A percentile compares a stretch with the other conserved stretches of the same genome.
Evolutionary conservation across 2,888 invertebrate genomes (phyloP).

Genomic region (Netelia melanura): DNA sequence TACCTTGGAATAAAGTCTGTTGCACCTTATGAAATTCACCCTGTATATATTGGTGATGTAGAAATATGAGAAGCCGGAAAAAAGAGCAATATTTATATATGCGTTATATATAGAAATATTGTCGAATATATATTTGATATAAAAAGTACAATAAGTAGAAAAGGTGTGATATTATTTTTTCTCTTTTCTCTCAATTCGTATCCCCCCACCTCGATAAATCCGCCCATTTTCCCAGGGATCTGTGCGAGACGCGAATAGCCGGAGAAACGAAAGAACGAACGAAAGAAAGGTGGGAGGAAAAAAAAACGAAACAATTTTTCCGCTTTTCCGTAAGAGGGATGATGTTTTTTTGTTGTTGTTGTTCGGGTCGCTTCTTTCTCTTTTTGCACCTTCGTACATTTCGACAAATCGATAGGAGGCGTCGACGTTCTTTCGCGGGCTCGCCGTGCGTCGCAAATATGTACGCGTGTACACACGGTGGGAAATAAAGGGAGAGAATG

Average conservation of each 20-base stretch:
- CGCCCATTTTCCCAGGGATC: background rate
- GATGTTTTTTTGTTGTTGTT: background rate
- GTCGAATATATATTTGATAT: background rate
- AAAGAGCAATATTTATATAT: too few relatives aligned
- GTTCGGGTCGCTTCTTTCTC: background rate
- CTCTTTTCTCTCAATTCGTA: background rate
- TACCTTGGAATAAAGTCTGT: too few relatives aligned
- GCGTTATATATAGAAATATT: too few relatives aligned
- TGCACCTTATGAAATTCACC: too few relatives aligned
- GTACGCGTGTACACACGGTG: background rate
- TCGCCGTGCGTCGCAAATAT: slow-evolving; percentile 4
- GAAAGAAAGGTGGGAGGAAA: background rate
- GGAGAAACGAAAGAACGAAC: slow-evolving; percentile 17
- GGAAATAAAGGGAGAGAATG: background rate
- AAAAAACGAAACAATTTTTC: slow-evolving; percentile 17
- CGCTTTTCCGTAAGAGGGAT: background rate
- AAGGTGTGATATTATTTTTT: background rate
- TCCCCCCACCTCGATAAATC: background rate
- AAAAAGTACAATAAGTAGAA: background rate
- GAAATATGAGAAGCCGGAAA: too few relatives aligned
- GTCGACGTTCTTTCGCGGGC: slow-evolving; percentile 6
- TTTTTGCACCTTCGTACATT: background rate
- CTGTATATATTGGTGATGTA: too few relatives aligned
- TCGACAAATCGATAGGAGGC: slow-evolving; percentile 48
- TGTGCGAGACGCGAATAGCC: slow-evolving; percentile 5